A percentile compares a stretch with the other conserved stretches of the same genome.
Conservation (phyloP, 2,113 vertebrate genomes). For the Campylorhamphus procurvoides region DNA sequence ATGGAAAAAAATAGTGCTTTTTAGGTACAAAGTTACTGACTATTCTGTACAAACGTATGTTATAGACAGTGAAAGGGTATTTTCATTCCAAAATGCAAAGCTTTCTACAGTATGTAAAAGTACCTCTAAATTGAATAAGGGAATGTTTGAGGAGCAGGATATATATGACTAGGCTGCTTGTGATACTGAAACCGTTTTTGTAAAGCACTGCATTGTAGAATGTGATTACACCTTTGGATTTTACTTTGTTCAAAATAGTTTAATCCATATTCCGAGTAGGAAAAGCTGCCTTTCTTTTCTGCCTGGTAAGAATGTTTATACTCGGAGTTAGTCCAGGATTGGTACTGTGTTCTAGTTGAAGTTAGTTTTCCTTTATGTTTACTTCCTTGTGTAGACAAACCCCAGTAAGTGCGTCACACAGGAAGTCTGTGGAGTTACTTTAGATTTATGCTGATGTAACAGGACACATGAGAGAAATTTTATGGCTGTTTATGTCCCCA, state of each 20-base stretch:
- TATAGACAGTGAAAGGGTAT: neutral
- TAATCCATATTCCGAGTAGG: neutral
- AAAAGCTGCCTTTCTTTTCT: neutral
- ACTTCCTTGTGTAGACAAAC: slow-evolving; percentile 2
- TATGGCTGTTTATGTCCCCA: neutral
- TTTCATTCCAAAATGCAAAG: neutral
- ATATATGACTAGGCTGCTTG: neutral
- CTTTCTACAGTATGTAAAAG: neutral
- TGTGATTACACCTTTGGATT: neutral
- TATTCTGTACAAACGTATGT: neutral
- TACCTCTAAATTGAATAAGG: neutral
- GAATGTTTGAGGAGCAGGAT: neutral
- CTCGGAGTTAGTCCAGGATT: neutral
- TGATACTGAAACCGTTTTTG: neutral
- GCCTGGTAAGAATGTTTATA: neutral
- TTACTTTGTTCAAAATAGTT: neutral
- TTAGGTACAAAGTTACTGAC: neutral
- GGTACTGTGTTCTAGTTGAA: neutral
- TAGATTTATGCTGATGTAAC: neutral
- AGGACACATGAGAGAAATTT: neutral
- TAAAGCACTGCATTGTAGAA: neutral
- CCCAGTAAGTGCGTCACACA: neutral
- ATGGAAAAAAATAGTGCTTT: neutral
- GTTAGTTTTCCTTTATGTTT: neutral
- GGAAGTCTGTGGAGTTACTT: slow-evolving; percentile 1